phyloP scores from a whole-genome alignment of 2,113 vertebrate species.

The Marmota flaviventris region DNA sequence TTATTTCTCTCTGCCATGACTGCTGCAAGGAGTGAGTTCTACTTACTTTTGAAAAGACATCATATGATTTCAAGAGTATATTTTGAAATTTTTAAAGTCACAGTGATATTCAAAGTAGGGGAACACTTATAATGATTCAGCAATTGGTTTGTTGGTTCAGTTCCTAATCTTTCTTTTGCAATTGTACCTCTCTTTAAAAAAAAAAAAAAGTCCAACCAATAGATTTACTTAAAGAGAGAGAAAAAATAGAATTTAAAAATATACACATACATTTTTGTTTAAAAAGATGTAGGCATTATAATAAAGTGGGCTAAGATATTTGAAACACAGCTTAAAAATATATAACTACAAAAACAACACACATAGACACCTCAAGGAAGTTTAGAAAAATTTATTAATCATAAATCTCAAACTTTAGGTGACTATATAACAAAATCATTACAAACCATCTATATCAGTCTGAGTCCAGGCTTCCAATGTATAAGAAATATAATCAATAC shows the following conservation, averaged over 20 bases:
- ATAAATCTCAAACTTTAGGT: not conserved
- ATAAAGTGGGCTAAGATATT: not conserved
- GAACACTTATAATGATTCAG: not conserved
- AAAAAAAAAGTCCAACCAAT: not conserved
- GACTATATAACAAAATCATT: not conserved
- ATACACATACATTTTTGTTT: not conserved
- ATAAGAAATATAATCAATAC: not conserved
- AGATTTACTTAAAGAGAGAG: not conserved
- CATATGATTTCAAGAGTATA: not conserved
- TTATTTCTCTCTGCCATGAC: not conserved
- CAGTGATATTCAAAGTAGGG: not conserved
- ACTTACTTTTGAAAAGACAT: constrained; percentile 10
- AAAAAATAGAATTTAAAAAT: not conserved
- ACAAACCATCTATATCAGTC: not conserved
- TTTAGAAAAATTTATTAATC: not conserved
- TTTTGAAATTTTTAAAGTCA: constrained; percentile 41
- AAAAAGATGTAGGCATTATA: not conserved
- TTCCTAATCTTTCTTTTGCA: not conserved
- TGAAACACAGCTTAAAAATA: not conserved
- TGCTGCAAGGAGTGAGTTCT: not conserved
- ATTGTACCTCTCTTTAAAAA: not conserved
- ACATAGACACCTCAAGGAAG: not conserved
- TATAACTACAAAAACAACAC: not conserved
- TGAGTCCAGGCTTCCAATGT: not conserved
- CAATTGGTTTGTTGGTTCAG: not conserved